phyloP scores from a whole-genome alignment of 1,140 invertebrate species.

The Calycopis cecrops region DNA sequence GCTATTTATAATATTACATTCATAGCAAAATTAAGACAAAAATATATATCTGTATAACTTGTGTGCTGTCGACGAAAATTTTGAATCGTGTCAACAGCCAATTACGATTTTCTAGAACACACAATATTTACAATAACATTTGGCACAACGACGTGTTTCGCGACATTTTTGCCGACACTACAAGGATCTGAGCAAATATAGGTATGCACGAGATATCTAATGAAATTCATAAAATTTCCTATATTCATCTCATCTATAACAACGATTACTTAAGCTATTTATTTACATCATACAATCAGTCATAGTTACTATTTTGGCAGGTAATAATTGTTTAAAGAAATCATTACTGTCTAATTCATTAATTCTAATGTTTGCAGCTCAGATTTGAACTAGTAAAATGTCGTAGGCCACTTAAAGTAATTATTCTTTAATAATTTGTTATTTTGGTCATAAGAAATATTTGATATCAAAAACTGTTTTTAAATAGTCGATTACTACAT shows the following conservation, averaged over 20 bases:
- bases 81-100: neutral
- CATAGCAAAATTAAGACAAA: conserved; percentile 2
- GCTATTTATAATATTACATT: neutral
- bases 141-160: conserved; percentile 64
- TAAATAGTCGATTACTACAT: conserved; percentile 23
- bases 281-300: conserved; percentile 74
- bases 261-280: conserved; percentile 60
- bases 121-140: conserved; percentile 35
- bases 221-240: conserved; percentile 52
- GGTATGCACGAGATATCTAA: conserved; percentile 68
- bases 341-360: conserved; percentile 7
- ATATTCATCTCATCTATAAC: conserved; percentile 48
- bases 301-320: conserved; percentile 67
- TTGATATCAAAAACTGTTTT: conserved; percentile 3
- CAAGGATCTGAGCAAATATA: conserved; percentile 68
- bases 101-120: neutral
- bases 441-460: conserved; percentile 8
- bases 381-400: conserved; percentile 15
- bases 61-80: neutral
- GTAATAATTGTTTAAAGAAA: conserved; percentile 47
- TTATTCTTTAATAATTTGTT: conserved; percentile 14
- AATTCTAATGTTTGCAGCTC: conserved; percentile 8
- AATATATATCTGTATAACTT: neutral
- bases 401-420: conserved; percentile 26
- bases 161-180: conserved; percentile 51